Conservation (phyloP, 1,140 invertebrate species). For the Drosophila murphyi region DNA sequence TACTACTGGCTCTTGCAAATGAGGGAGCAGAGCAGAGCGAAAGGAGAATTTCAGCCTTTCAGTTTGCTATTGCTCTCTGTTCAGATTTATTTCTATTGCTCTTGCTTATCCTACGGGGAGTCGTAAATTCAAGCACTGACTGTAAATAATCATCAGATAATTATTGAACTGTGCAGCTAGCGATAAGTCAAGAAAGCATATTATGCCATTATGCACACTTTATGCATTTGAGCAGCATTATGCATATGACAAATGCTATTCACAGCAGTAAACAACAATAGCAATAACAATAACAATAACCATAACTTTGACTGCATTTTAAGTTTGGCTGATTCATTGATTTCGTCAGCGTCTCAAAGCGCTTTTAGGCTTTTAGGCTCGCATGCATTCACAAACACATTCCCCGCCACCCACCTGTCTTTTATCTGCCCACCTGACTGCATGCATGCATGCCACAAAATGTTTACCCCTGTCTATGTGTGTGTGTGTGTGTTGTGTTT, state of each 20-base stretch:
- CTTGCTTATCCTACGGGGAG: too few species aligned
- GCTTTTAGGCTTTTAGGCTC: neutral
- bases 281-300: slow-evolving; percentile 35
- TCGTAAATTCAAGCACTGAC: too few species aligned
- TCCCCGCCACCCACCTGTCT: slow-evolving; percentile 33
- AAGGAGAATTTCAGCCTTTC: too few species aligned
- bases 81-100: too few species aligned
- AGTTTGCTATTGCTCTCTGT: too few species aligned
- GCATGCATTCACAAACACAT: neutral
- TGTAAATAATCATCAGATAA: too few species aligned
- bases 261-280: slow-evolving; percentile 33
- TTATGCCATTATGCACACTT: slow-evolving; percentile 2
- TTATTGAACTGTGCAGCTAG: too few species aligned
- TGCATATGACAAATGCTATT: slow-evolving; percentile 12
- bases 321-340: slow-evolving; percentile 50
- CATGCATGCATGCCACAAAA: slow-evolving; percentile 12
- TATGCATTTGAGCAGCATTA: slow-evolving; percentile 5
- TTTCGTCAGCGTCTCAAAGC: slow-evolving; percentile 49
- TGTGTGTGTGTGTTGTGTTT: slow-evolving; percentile 2
- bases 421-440: slow-evolving; percentile 41
- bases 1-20: too few species aligned
- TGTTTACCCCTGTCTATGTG: neutral
- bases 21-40: too few species aligned
- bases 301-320: slow-evolving; percentile 51
- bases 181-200: too few species aligned